Evolutionary conservation across 2,888 invertebrate genomes (phyloP).

Genomic region (Scrobipalpa atriplicella): DNA sequence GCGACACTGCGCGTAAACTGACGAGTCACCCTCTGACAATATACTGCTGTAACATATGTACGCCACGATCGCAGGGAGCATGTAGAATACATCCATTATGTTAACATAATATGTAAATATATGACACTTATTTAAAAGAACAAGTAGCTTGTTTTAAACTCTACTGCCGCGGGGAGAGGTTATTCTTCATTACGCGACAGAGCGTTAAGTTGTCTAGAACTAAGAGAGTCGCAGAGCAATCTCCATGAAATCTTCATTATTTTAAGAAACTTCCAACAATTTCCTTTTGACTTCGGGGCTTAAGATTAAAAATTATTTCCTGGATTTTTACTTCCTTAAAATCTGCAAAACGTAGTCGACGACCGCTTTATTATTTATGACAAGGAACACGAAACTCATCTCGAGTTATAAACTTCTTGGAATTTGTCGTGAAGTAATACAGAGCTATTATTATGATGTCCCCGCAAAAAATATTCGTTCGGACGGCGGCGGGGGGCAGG

Average conservation of each 20-base stretch:
- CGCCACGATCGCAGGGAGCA: constrained; percentile 2
- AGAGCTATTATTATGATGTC: constrained; percentile 83
- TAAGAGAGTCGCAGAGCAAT: constrained; percentile 18
- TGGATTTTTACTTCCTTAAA: constrained; percentile 79
- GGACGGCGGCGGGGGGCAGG: constrained; percentile 61
- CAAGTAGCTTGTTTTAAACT: constrained; percentile 7
- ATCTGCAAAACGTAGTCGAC: constrained; percentile 80
- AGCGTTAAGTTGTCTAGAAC: constrained; percentile 16
- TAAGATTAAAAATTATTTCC: constrained; percentile 76
- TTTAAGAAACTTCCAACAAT: constrained; percentile 66
- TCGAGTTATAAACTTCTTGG: constrained; percentile 83
- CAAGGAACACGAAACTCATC: constrained; percentile 83
- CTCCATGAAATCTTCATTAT: constrained; percentile 66
- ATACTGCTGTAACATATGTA: constrained; percentile 44
- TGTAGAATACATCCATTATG: neutral
- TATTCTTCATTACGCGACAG: constrained; percentile 13
- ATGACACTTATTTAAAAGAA: neutral
- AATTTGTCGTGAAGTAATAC: constrained; percentile 83
- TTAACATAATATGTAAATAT: neutral
- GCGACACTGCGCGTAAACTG: constrained; percentile 45
- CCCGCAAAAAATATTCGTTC: constrained; percentile 79
- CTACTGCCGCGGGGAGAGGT: constrained; percentile 3
- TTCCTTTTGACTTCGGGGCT: constrained; percentile 59
- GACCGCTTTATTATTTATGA: constrained; percentile 83
- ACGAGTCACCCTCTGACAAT: constrained; percentile 56